phyloP scores from a whole-genome alignment of 2,797 vertebrate genomes.

The Serranus cabrilla region DNA sequence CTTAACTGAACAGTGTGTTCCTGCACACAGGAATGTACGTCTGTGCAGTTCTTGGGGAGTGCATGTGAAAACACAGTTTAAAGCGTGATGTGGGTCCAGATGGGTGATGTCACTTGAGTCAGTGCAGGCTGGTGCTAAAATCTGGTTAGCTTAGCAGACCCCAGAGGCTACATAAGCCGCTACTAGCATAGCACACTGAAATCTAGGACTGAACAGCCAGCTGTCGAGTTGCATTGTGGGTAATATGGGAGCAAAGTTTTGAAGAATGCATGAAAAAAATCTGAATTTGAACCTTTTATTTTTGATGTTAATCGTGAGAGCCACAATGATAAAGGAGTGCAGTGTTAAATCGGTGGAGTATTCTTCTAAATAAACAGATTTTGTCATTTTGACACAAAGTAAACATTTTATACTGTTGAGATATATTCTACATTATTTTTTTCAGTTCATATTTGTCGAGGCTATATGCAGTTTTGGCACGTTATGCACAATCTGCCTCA shows the following conservation, averaged over 20 bases:
- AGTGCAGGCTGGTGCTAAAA: not conserved
- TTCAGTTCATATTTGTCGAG: not conserved
- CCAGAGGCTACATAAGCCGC: not conserved
- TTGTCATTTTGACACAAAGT: no score
- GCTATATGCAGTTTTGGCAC: not conserved
- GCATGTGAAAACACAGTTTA: no score
- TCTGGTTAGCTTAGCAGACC: not conserved
- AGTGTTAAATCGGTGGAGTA: not conserved
- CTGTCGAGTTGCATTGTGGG: not conserved
- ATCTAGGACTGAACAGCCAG: not conserved
- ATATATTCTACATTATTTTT: not conserved
- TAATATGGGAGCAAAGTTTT: not conserved
- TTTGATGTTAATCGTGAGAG: not conserved
- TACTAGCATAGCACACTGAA: not conserved
- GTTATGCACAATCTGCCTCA: not conserved
- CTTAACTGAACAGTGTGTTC: constrained; percentile 24
- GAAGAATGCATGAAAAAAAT: not conserved
- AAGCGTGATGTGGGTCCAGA: no score
- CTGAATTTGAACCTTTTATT: not conserved
- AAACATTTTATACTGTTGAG: no score
- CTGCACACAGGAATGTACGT: not conserved
- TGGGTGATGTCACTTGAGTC: constrained; percentile 3
- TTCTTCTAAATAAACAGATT: not conserved
- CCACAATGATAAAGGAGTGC: no score
- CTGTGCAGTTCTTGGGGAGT: not conserved